Evolutionary conservation across 2,888 invertebrate genomes (phyloP).

Genomic region (Hoplodrina ambigua): DNA sequence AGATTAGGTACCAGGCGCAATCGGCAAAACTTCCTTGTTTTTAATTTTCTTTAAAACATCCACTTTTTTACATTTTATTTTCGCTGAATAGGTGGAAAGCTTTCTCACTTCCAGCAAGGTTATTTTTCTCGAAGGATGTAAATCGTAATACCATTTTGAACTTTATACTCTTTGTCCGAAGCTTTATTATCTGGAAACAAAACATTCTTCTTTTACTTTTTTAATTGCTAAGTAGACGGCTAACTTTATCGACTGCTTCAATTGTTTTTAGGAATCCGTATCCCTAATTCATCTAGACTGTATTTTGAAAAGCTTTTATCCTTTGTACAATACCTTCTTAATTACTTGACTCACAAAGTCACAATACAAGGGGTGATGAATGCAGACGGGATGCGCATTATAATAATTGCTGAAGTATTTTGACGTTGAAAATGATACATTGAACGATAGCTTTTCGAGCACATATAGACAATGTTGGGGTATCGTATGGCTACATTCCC

Average conservation of each 20-base stretch:
- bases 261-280: constrained; percentile 73
- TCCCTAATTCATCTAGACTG: constrained; percentile 65
- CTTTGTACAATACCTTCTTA: constrained; percentile 49
- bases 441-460: constrained; percentile 66
- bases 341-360: constrained; percentile 39
- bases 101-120: constrained; percentile 86
- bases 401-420: constrained; percentile 41
- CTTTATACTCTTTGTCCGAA: constrained; percentile 74
- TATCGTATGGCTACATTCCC: constrained; percentile 74
- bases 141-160: constrained; percentile 76
- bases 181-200: constrained; percentile 75
- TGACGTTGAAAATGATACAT: constrained; percentile 66
- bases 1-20: constrained; percentile 87
- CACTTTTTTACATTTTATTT: constrained; percentile 88
- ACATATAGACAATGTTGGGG: constrained; percentile 71
- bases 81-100: constrained; percentile 86
- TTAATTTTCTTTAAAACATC: constrained; percentile 90
- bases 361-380: constrained; percentile 31
- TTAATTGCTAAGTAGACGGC: constrained; percentile 82
- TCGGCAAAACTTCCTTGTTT: constrained; percentile 89
- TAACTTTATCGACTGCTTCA: constrained; percentile 73
- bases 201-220: constrained; percentile 78
- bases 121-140: constrained; percentile 81
- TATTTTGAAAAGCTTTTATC: constrained; percentile 60
- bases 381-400: constrained; percentile 24